Percentiles rank a stretch among this genome's conserved stretches.
phyloP scores from a whole-genome alignment of 1,140 invertebrate species.

The Protaetia brevitarsis region DNA sequence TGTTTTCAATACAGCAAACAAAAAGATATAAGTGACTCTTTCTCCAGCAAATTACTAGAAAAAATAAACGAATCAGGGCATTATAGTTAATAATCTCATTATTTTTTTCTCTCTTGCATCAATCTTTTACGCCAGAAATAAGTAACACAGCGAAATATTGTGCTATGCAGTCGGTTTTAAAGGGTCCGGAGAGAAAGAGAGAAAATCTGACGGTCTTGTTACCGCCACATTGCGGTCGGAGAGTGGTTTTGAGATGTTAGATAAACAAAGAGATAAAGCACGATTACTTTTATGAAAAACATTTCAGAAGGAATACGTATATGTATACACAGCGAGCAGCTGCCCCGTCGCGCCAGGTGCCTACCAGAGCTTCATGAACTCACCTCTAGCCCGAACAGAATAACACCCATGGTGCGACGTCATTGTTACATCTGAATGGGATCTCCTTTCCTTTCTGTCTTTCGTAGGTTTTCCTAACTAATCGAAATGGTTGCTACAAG shows the following conservation, averaged over 20 bases:
- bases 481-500: too few species aligned
- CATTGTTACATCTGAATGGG: background rate
- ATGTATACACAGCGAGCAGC: background rate
- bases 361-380: background rate
- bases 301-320: conserved; percentile 10
- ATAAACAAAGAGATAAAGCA: conserved; percentile 25
- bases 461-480: too few species aligned
- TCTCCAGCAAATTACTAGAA: too few species aligned
- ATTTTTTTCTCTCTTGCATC: too few species aligned
- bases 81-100: too few species aligned
- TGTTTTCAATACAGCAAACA: too few species aligned
- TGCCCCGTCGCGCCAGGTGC: conserved; percentile 18
- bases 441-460: background rate
- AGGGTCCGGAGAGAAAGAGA: background rate
- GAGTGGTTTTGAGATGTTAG: conserved; percentile 37
- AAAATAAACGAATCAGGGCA: too few species aligned
- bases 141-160: too few species aligned
- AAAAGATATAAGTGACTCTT: too few species aligned
- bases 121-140: too few species aligned
- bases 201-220: background rate
- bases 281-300: conserved; percentile 26
- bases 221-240: conserved; percentile 22
- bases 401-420: background rate
- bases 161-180: background rate
- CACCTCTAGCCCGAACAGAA: conserved; percentile 3